Evolutionary conservation across 1,140 invertebrate genomes (phyloP), one percentile per base, ranked within the genome.

Genomic region (Drosophila fuyamai): DNA sequence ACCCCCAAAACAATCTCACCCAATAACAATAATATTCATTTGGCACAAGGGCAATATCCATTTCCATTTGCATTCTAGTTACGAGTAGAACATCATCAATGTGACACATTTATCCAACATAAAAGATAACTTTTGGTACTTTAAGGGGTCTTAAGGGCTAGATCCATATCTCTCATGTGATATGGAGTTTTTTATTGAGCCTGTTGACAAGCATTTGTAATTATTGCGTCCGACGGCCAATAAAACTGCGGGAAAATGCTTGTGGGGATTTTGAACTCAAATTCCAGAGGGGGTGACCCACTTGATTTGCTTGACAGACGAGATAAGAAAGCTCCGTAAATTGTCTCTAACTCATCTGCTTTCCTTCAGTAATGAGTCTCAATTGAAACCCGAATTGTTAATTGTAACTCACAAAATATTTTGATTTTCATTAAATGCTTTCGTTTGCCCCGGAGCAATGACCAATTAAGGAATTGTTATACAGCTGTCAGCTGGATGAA

Each of bases 1-100:
- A 29, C 41, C 50, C n/a, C 10, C 29, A 9, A 9, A 38, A 14
- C 41, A 47, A 70, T 50, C 65, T 71, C 66, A 72, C 54, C 68
- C 41, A 47, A 71, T 70, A 71, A 71, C 53, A 47, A 70, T 77
- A 76, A 83, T 72, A 70, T 54, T 79, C 62, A 85, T 76, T 74
- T 74, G 61, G 65, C 65, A 46, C 53, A 71, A 36, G 35, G 32
- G 36, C 68, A 41, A 71, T 71, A n/a, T 23, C 51, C 53, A 71
- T 71, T 36, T 23, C 43, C 67, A 71, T 68, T 68, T 66, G 38
- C 60, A 68, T 68, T 68, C 61, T 61, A 29, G 27, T 43, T 66
- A 68, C 65, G 53, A 62, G 61, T 66, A 66, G 61, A 72, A 35
- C 53, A 71, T 36, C 68, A 58, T 70, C 67, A 41, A 29, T 72